phyloP scores from a whole-genome alignment of 2,113 vertebrate species.

The Gambusia affinis region DNA sequence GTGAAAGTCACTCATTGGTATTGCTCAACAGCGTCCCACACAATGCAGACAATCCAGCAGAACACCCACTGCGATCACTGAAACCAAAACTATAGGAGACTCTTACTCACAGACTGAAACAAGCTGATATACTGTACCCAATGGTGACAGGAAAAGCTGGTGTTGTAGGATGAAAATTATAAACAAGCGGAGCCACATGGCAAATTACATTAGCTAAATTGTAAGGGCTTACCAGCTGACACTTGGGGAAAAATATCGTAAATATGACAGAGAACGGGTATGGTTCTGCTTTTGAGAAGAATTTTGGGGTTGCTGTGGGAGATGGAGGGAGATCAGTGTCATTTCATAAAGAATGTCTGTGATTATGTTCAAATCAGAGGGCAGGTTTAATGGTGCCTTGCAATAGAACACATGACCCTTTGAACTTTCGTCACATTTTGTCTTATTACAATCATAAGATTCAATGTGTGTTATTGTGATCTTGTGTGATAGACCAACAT shows the following conservation, averaged over 20 bases:
- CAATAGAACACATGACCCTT: too few relatives aligned
- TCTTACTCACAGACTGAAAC: constrained; percentile 39
- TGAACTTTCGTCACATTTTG: too few relatives aligned
- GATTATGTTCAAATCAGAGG: constrained; percentile 16
- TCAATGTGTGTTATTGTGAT: too few relatives aligned
- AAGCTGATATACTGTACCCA: constrained; percentile 2
- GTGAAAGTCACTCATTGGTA: constrained; percentile 49
- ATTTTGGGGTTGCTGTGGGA: constrained; percentile 15
- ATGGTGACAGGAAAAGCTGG: constrained; percentile 22
- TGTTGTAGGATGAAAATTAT: constrained; percentile 30
- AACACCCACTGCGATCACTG: constrained; percentile 65
- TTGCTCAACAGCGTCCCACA: constrained; percentile 47
- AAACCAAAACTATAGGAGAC: constrained; percentile 40
- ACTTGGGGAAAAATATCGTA: constrained; percentile 13
- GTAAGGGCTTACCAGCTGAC: constrained; percentile 20
- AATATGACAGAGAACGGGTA: constrained; percentile 33
- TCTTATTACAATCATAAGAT: too few relatives aligned
- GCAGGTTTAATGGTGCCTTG: too few relatives aligned
- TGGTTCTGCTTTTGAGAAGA: constrained; percentile 34
- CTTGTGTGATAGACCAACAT: too few relatives aligned
- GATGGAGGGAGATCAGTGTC: constrained; percentile 11
- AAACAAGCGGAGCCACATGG: constrained; percentile 43
- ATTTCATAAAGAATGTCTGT: constrained; percentile 28
- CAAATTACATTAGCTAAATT: constrained; percentile 38
- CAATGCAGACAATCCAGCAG: constrained; percentile 37